Conservation (phyloP, 2,113 vertebrate species). For the Clarias gariepinus region DNA sequence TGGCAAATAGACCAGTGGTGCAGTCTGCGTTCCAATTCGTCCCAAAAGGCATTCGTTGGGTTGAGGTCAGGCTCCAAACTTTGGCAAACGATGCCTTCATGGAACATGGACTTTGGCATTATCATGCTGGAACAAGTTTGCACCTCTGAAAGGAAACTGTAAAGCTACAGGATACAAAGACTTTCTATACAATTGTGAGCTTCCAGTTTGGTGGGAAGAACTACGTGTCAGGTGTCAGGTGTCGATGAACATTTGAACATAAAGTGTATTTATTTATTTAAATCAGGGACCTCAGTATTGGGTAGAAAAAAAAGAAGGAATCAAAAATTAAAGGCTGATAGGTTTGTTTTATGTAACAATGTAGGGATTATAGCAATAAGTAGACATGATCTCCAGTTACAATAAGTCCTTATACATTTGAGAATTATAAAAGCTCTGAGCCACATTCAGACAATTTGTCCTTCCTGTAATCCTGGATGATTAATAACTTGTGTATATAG, state of each 20-base stretch:
- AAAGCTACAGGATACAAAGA: background rate
- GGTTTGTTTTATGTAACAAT: too few relatives aligned
- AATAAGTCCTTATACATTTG: background rate
- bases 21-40: background rate
- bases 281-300: background rate
- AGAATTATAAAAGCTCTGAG: background rate
- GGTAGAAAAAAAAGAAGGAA: background rate
- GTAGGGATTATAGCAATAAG: background rate
- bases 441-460: background rate
- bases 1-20: background rate
- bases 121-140: background rate
- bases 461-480: background rate
- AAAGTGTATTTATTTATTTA: background rate
- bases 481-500: background rate
- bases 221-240: background rate
- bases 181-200: background rate
- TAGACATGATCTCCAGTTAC: background rate
- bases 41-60: background rate
- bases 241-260: background rate
- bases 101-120: background rate
- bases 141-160: background rate
- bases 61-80: background rate
- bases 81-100: background rate
- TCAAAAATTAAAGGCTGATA: background rate
- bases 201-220: background rate